These are phyloP conservation scores for Melipona beecheii DNA, from an alignment of 2,888 invertebrate species.

Conservation along the genomic window DNA sequence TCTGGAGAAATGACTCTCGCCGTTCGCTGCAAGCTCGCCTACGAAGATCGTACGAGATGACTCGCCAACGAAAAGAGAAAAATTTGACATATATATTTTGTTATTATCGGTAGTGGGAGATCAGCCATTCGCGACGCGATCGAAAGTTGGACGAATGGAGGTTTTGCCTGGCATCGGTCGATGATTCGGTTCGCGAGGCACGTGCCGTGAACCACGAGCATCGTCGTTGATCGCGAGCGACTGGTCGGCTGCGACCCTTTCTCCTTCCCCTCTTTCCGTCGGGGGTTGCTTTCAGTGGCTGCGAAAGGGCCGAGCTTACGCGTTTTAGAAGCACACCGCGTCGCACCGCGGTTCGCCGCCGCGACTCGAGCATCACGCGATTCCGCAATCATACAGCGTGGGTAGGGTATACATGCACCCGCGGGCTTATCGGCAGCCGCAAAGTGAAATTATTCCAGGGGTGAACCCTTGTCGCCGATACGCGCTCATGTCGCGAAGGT, in stretches of 20 bases:
- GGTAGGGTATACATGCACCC: slow-evolving; percentile 78
- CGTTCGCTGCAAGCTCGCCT: not conserved
- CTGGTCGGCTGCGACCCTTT: not conserved
- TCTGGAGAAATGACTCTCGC: not conserved
- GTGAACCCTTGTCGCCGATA: slow-evolving; percentile 75
- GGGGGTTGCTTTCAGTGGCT: slow-evolving; percentile 35
- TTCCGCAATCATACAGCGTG: slow-evolving; percentile 78
- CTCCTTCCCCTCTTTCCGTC: slow-evolving; percentile 1
- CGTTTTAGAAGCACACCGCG: slow-evolving; percentile 10
- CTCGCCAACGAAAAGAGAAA: not conserved
- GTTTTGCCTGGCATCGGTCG: slow-evolving; percentile 7
- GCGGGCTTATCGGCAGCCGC: slow-evolving; percentile 76
- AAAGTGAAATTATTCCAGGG: slow-evolving; percentile 83
- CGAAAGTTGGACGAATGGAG: not conserved
- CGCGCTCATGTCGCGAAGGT: slow-evolving; percentile 34
- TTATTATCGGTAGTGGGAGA: slow-evolving; percentile 15
- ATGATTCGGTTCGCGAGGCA: slow-evolving; percentile 1
- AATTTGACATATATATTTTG: slow-evolving; percentile 24
- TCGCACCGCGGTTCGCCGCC: not conserved
- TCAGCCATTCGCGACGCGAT: slow-evolving; percentile 21
- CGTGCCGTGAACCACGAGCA: not conserved
- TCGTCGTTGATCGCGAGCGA: not conserved
- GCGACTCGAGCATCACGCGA: slow-evolving; percentile 75
- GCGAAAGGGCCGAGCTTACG: slow-evolving; percentile 57
- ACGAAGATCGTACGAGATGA: not conserved